Base-by-base conservation (phyloP, 2,113 vertebrate species). In the Naja naja region DNA sequence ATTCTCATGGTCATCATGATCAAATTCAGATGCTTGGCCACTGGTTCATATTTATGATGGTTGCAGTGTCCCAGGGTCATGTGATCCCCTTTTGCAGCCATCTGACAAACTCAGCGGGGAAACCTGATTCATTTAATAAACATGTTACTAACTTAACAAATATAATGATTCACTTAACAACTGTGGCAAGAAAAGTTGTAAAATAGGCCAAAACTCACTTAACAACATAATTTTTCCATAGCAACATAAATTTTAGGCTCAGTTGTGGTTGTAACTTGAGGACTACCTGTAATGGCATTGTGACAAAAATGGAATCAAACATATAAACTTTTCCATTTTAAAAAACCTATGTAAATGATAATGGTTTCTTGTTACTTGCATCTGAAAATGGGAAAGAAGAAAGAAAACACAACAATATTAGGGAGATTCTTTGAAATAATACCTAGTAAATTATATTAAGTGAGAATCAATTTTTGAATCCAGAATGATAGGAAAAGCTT, bases 401-500 rank as follows among this genome's bases (percentile, higher is more conserved):
- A 22, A 22, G 5, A 49, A 74, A 22, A 39, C 3, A 34, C 12
- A 88, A 4, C 22, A 86, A 34, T 55, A 12, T 88, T 52, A 81
- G 34, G 30, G 11, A 90, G 54, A 14, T 56, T 88, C 34, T 87
- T 30, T 53, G 7, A 81, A 92, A 60, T 23, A 20, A 18, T 64
- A 87, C 3, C 56, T 52, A 0, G 0, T 1, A 88, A 85, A 47
- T n/a, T n/a, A 60, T 89, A 30, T 3, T 87, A 45, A 58, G 52
- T 22, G 27, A 58, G 47, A 64, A 25, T 49, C 54, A 60, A 93
- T 8, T 52, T 92, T 18, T 3, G 92, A 16, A 45, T 93, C n/a
- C 0, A 0, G 23, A 1, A 14, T 4, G 1, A 3, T 81, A 34
- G 22, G 25, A 30, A 39, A 85, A 8, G 43, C 0, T 34, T 45